Conservation (phyloP, 2,113 vertebrate species). For the Gymnocephalus cernua region DNA sequence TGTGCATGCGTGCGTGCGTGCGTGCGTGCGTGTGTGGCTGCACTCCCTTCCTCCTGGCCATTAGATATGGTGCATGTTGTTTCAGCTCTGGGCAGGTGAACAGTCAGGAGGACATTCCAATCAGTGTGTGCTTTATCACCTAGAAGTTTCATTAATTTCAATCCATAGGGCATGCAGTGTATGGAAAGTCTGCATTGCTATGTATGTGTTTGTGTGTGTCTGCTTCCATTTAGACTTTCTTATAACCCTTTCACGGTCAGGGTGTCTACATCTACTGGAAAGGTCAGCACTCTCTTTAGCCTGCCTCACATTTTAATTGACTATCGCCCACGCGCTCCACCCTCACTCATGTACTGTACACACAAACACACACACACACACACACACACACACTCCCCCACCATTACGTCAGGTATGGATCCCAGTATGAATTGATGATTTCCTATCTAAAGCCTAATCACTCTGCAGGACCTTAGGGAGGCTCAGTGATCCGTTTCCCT, state of each 20-base stretch:
- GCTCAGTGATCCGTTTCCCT: constrained; percentile 75
- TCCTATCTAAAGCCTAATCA: constrained; percentile 82
- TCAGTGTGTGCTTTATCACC: constrained; percentile 71
- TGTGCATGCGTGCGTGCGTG: constrained; percentile 36
- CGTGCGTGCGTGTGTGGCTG: constrained; percentile 1
- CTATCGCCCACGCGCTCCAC: constrained; percentile 66
- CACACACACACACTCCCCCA: constrained; percentile 65
- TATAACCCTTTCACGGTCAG: constrained; percentile 77
- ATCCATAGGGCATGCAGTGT: constrained; percentile 66
- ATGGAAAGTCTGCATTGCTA: constrained; percentile 46
- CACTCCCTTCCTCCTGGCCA: constrained; percentile 48
- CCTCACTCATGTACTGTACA: constrained; percentile 38
- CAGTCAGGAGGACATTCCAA: constrained; percentile 76
- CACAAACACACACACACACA: constrained; percentile 52
- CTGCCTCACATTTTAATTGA: constrained; percentile 85
- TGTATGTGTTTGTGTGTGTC: constrained; percentile 55
- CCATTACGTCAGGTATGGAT: constrained; percentile 78
- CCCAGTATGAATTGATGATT: constrained; percentile 83
- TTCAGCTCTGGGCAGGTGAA: constrained; percentile 74
- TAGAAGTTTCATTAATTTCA: constrained; percentile 80
- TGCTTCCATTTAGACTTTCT: constrained; percentile 71
- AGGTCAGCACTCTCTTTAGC: constrained; percentile 86
- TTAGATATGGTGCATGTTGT: constrained; percentile 73
- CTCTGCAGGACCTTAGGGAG: constrained; percentile 80
- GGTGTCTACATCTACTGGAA: constrained; percentile 81